Percentiles rank a stretch among this genome's conserved stretches.
Evolutionary conservation across 2,797 vertebrate species (phyloP).

Genomic region (Tapera naevia): DNA sequence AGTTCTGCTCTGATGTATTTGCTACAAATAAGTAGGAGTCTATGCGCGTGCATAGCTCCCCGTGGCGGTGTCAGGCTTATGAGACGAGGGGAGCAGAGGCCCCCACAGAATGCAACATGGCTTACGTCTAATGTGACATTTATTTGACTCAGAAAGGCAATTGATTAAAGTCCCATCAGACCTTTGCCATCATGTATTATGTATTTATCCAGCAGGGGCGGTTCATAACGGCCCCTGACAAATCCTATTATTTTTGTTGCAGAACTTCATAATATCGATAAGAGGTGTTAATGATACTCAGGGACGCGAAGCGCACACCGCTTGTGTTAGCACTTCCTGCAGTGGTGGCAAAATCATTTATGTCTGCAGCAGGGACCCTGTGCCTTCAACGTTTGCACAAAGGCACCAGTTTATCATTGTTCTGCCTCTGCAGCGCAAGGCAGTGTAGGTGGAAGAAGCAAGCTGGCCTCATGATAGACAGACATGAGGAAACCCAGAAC

Average conservation of each 20-base stretch:
- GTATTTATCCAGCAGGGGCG: conserved; percentile 68
- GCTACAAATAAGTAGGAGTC: conserved; percentile 46
- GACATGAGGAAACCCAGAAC: background rate
- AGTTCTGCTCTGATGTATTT: conserved; percentile 36
- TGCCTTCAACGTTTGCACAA: conserved; percentile 31
- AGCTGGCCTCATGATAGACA: background rate
- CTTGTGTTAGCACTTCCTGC: conserved; percentile 19
- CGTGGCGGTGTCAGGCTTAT: conserved; percentile 1
- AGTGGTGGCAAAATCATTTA: background rate
- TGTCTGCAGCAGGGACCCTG: background rate
- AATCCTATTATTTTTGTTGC: conserved; percentile 67
- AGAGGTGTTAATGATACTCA: conserved; percentile 37
- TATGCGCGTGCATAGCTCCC: conserved; percentile 24
- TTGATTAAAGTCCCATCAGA: conserved; percentile 72
- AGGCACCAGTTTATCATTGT: background rate
- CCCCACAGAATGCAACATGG: conserved; percentile 39
- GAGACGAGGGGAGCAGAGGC: conserved; percentile 45
- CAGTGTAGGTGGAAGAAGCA: background rate
- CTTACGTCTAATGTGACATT: conserved; percentile 69
- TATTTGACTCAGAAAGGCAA: conserved; percentile 72
- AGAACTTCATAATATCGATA: conserved; percentile 51
- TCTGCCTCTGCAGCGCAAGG: background rate
- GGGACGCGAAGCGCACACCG: background rate
- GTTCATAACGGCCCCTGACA: conserved; percentile 64
- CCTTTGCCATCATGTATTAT: conserved; percentile 71